A percentile compares a stretch with the other conserved stretches of the same genome.
phyloP scores from a whole-genome alignment of 2,113 vertebrate genomes.

The Nannobrachium achirus region DNA sequence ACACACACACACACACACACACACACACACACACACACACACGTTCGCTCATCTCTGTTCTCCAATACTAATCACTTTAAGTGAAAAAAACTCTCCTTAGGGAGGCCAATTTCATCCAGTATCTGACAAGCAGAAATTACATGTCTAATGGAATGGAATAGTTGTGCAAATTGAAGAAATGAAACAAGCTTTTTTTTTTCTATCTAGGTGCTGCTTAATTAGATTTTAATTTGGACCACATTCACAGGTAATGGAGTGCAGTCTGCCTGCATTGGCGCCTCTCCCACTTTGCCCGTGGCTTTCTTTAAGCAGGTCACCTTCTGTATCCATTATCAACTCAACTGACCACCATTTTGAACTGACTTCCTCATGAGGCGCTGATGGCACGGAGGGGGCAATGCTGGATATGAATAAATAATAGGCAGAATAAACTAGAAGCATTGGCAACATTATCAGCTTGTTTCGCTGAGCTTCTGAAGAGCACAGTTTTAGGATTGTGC shows the following conservation, averaged over 20 bases:
- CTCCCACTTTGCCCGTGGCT: slow-evolving; percentile 67
- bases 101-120: slow-evolving; percentile 77
- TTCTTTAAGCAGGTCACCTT: slow-evolving; percentile 51
- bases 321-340: slow-evolving; percentile 59
- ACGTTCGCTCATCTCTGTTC: slow-evolving; percentile 60
- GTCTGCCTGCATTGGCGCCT: slow-evolving; percentile 64
- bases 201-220: slow-evolving; percentile 73
- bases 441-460: background rate
- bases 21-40: slow-evolving; percentile 35
- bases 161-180: slow-evolving; percentile 87
- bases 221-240: slow-evolving; percentile 85
- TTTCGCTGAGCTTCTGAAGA: background rate
- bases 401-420: background rate
- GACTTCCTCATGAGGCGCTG: slow-evolving; percentile 17
- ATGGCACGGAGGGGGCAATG: too few relatives aligned
- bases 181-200: slow-evolving; percentile 80
- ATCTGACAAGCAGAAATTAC: slow-evolving; percentile 90
- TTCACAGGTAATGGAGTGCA: slow-evolving; percentile 69
- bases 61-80: slow-evolving; percentile 83
- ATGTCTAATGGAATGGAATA: slow-evolving; percentile 88
- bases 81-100: slow-evolving; percentile 77
- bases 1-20: slow-evolving; percentile 8
- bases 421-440: background rate
- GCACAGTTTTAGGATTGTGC: background rate
- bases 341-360: slow-evolving; percentile 42